Percentiles rank a stretch among this genome's conserved stretches.
Conservation (phyloP, 2,113 vertebrate genomes). For the Myotis yumanensis region DNA sequence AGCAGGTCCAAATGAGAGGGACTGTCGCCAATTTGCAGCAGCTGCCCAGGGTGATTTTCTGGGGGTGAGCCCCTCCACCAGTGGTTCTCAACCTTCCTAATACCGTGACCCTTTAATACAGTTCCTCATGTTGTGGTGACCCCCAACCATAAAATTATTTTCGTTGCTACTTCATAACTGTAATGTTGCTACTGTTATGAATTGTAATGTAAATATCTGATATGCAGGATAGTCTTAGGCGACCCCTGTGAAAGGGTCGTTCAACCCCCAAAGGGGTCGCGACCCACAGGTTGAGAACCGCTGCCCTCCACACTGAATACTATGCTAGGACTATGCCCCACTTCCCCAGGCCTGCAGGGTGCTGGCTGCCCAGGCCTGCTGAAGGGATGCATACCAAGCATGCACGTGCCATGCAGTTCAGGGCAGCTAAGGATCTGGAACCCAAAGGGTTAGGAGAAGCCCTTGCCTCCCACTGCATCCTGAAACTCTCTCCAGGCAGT, state of each 20-base stretch:
- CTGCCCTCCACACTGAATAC: neutral
- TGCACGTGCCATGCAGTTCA: neutral
- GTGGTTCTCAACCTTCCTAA: too few species aligned
- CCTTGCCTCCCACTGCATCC: neutral
- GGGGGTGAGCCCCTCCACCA: neutral
- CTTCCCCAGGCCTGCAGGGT: neutral
- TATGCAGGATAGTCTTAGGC: too few species aligned
- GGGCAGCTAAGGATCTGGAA: neutral
- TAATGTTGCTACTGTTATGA: too few species aligned
- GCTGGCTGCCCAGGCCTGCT: too few species aligned
- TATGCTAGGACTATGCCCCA: neutral
- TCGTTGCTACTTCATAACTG: too few species aligned
- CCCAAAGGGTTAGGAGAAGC: neutral
- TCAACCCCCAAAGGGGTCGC: too few species aligned
- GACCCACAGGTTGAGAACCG: too few species aligned
- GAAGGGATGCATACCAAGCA: neutral
- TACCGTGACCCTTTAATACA: too few species aligned
- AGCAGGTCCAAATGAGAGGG: neutral
- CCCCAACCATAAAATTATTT: too few species aligned
- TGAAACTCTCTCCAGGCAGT: neutral
- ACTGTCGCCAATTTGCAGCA: neutral
- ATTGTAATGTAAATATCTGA: too few species aligned
- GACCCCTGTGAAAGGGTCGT: too few species aligned
- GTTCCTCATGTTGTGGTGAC: too few species aligned
- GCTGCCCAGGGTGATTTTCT: neutral